These are phyloP conservation scores for Scyliorhinus canicula DNA, from an alignment of 2,797 vertebrate genomes.

Conservation along the genomic window DNA sequence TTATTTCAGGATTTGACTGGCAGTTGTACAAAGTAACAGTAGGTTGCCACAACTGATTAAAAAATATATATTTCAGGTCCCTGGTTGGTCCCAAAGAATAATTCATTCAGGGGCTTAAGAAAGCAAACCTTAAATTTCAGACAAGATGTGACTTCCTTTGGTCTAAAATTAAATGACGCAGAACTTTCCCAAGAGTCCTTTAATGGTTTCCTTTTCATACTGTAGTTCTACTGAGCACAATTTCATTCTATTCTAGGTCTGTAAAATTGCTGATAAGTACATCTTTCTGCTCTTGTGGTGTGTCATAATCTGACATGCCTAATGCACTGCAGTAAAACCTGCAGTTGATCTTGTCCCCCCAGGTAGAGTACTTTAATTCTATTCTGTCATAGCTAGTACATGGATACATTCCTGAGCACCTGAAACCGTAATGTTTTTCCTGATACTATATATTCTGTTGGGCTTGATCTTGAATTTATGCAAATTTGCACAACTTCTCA, in stretches of 20 bases:
- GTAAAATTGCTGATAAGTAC: conserved; percentile 13
- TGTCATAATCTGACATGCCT: conserved; percentile 6
- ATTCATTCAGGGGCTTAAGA: background rate
- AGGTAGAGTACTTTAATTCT: background rate
- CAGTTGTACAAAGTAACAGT: background rate
- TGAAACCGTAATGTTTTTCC: background rate
- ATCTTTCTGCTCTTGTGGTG: conserved; percentile 7
- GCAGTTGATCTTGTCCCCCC: background rate
- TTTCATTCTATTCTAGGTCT: conserved; percentile 7
- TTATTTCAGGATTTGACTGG: background rate
- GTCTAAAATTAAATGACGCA: conserved; percentile 4
- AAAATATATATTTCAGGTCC: too few relatives aligned
- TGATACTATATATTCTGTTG: background rate
- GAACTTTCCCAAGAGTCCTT: conserved; percentile 1
- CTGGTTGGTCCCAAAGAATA: background rate
- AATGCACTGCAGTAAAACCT: background rate
- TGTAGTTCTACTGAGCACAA: background rate
- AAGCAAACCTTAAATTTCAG: conserved; percentile 22
- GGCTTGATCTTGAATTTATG: background rate
- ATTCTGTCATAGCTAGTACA: background rate
- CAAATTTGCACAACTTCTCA: background rate
- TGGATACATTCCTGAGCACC: background rate
- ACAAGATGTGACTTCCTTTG: background rate
- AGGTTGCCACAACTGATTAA: too few relatives aligned
- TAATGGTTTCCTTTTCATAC: conserved; percentile 27